Evolutionary conservation across 2,888 invertebrate genomes (phyloP).

Genomic region (Microchrysa polita): DNA sequence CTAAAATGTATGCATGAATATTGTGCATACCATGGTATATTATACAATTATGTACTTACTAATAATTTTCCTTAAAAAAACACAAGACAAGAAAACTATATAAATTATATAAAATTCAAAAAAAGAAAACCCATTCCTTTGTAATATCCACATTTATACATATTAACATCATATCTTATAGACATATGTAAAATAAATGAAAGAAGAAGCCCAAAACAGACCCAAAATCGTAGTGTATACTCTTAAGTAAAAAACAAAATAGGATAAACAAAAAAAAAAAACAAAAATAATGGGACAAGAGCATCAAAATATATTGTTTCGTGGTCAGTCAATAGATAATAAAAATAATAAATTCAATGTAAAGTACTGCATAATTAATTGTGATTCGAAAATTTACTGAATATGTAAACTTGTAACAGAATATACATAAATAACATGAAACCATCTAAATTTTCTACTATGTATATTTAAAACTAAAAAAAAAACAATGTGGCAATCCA

Average conservation of each 20-base stretch:
- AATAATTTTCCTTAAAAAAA: background rate
- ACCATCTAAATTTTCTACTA: constrained; percentile 19
- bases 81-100: no score
- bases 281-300: constrained; percentile 4
- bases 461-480: no score
- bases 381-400: constrained; percentile 12
- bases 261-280: constrained; percentile 15
- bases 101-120: no score
- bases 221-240: constrained; percentile 5
- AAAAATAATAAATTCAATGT: background rate
- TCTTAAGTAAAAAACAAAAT: constrained; percentile 1
- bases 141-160: constrained; percentile 41
- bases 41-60: background rate
- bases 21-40: background rate
- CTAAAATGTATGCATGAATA: background rate
- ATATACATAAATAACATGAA: background rate
- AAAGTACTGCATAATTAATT: background rate
- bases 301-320: background rate
- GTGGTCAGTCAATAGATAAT: constrained; percentile 26
- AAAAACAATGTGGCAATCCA: constrained; percentile 35
- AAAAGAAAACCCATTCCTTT: constrained; percentile 11
- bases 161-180: constrained; percentile 44
- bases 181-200: constrained; percentile 33
- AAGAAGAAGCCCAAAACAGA: background rate
- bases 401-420: no score